Evolutionary conservation across 2,113 vertebrate species (phyloP).

Genomic region (Hippopotamus amphibius): DNA sequence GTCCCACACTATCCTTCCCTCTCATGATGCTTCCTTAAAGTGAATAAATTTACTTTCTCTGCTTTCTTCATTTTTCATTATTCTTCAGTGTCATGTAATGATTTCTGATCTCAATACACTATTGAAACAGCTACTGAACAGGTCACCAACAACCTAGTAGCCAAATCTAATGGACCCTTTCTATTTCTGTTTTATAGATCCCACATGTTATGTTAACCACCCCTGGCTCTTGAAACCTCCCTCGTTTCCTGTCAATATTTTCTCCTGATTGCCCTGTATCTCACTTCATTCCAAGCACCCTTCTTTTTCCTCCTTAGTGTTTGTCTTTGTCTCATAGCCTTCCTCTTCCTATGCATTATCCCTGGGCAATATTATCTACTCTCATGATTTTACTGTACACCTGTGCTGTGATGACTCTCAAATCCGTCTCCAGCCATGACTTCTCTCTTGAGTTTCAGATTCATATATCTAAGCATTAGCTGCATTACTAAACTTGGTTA

Average conservation of each 20-base stretch:
- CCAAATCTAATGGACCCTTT: not conserved
- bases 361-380: not conserved
- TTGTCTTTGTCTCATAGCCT: not conserved
- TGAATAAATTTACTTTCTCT: not conserved
- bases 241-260: not conserved
- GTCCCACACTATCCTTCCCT: not conserved
- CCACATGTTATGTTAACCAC: not conserved
- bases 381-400: not conserved
- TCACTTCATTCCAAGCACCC: not conserved
- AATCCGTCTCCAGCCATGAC: not conserved
- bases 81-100: not conserved
- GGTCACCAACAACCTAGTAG: not conserved
- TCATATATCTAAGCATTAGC: not conserved
- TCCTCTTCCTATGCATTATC: not conserved
- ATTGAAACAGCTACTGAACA: not conserved
- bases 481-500: not conserved
- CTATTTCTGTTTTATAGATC: not conserved
- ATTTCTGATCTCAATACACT: not conserved
- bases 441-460: not conserved
- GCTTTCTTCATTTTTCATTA: not conserved
- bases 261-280: not conserved
- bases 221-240: not conserved
- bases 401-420: not conserved
- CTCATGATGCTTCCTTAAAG: not conserved
- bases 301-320: not conserved